These are phyloP conservation scores for Ctenoplectra terminalis DNA, from an alignment of 1,140 invertebrate genomes.

Conservation along the genomic window DNA sequence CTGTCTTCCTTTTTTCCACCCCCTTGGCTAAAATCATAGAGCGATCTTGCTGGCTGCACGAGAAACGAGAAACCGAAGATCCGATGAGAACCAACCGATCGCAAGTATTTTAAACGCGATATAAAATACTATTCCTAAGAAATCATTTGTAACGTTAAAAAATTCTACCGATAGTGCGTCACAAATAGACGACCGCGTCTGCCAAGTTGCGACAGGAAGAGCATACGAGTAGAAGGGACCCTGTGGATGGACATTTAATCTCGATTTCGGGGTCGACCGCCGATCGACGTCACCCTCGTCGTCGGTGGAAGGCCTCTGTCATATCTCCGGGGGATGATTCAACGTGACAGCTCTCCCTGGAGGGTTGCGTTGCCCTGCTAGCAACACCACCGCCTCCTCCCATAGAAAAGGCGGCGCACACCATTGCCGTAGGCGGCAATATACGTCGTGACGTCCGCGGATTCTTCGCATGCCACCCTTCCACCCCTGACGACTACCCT, in stretches of 20 bases:
- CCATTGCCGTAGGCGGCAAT: constrained; percentile 72
- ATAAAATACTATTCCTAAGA: no score
- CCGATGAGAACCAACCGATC: not conserved
- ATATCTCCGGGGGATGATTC: constrained; percentile 80
- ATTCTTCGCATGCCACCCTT: constrained; percentile 77
- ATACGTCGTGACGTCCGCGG: constrained; percentile 80
- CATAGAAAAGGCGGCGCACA: constrained; percentile 52
- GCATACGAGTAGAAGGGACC: not conserved
- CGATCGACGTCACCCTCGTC: constrained; percentile 69
- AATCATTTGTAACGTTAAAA: not conserved
- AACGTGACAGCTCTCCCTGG: constrained; percentile 78
- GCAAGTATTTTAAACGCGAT: not conserved
- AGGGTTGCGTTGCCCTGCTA: constrained; percentile 67
- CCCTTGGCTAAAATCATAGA: constrained; percentile 28
- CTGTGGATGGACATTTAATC: constrained; percentile 76
- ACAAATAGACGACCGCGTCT: not conserved
- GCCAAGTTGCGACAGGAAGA: not conserved
- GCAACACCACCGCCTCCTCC: constrained; percentile 49
- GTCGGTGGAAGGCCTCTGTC: constrained; percentile 72
- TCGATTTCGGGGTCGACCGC: constrained; percentile 78
- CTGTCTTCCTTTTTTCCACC: constrained; percentile 29
- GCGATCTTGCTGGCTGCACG: not conserved
- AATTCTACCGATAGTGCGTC: not conserved
- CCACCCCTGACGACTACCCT: constrained; percentile 58
- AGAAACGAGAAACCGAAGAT: not conserved